Evolutionary conservation across 2,113 vertebrate species (phyloP).

Genomic region (Myocastor coypus): DNA sequence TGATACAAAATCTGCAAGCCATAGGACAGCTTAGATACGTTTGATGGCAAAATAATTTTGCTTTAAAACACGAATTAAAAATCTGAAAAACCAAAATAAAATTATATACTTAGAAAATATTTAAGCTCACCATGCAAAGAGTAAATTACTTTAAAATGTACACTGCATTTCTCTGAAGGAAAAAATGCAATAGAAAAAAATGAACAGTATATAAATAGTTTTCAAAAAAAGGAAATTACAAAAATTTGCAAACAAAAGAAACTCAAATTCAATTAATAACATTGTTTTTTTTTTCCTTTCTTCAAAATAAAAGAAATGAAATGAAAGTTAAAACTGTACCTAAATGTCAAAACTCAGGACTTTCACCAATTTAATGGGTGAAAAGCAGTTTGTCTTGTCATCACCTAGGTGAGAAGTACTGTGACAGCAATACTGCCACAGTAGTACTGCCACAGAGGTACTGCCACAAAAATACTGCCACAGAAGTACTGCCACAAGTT

Average conservation of each 20-base stretch:
- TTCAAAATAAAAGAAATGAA: not conserved
- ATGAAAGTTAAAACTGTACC: not conserved
- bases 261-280: not conserved
- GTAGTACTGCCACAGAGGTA: not conserved
- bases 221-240: not conserved
- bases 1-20: not conserved
- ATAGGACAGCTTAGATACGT: not conserved
- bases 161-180: not conserved
- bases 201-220: not conserved
- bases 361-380: not conserved
- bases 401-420: not conserved
- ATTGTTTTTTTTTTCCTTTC: no score
- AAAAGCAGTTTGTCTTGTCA: not conserved
- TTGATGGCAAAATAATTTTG: not conserved
- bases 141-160: not conserved
- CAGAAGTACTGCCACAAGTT: not conserved
- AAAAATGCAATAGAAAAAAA: not conserved
- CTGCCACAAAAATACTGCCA: not conserved
- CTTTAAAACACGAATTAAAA: not conserved
- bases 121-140: not conserved
- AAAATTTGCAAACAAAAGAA: not conserved
- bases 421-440: no score
- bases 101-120: conserved; percentile 3
- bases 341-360: not conserved
- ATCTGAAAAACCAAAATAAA: not conserved